Conservation (phyloP, 2,113 vertebrate genomes). For the Heloderma charlesbogerti region DNA sequence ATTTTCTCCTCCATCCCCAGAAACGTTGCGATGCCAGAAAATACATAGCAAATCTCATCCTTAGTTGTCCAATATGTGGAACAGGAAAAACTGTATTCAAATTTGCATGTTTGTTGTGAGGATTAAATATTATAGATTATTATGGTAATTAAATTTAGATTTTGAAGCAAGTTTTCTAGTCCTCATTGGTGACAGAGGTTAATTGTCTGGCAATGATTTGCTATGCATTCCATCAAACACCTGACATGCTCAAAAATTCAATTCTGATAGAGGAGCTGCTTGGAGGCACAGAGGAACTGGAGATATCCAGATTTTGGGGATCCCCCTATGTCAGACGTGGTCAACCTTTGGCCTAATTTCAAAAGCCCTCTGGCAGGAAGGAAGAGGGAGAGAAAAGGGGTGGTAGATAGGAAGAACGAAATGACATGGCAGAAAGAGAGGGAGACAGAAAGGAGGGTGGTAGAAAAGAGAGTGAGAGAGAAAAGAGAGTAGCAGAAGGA, state of each 20-base stretch:
- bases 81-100: not conserved
- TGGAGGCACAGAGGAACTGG: not conserved
- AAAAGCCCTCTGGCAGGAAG: no score
- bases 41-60: not conserved
- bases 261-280: not conserved
- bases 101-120: not conserved
- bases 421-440: no score
- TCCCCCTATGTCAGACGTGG: no score
- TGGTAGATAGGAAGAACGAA: no score
- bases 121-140: not conserved
- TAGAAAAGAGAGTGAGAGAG: no score
- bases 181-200: not conserved
- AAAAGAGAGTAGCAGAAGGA: no score
- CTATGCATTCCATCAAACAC: not conserved
- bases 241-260: not conserved
- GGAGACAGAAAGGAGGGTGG: no score
- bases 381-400: no score
- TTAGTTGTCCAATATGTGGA: not conserved
- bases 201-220: not conserved
- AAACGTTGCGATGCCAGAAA: no score
- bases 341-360: no score
- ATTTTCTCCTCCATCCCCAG: no score
- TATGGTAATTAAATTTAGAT: not conserved
- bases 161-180: not conserved
- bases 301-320: no score